Conservation (phyloP, 1,140 invertebrate species). For the Melipona quadrifasciata region DNA sequence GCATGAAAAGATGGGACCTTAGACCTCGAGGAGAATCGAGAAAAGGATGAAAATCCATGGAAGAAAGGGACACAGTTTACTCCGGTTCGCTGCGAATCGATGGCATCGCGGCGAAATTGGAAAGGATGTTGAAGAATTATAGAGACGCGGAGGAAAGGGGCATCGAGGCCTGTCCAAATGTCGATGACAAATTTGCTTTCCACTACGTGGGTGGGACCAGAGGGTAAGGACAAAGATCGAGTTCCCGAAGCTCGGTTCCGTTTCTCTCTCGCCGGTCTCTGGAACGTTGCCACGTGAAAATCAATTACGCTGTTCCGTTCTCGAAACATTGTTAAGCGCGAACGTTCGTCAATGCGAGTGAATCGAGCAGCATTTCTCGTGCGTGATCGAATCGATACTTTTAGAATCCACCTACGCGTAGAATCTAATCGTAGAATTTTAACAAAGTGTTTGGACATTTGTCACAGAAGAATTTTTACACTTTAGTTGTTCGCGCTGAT, state of each 20-base stretch:
- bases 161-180: slow-evolving; percentile 49
- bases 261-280: slow-evolving; percentile 52
- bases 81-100: slow-evolving; percentile 32
- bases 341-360: slow-evolving; percentile 8
- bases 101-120: slow-evolving; percentile 46
- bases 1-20: neutral
- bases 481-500: too few relatives aligned
- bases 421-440: too few relatives aligned
- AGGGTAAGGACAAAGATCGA: slow-evolving; percentile 33
- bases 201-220: slow-evolving; percentile 4
- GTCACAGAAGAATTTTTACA: too few relatives aligned
- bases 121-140: slow-evolving; percentile 61
- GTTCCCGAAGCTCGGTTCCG: slow-evolving; percentile 44
- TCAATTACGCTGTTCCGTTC: slow-evolving; percentile 65
- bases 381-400: neutral
- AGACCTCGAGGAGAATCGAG: neutral
- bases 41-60: neutral
- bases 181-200: slow-evolving; percentile 69
- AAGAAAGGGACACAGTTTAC: neutral
- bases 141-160: slow-evolving; percentile 42
- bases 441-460: too few relatives aligned
- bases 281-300: slow-evolving; percentile 67
- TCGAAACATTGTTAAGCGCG: slow-evolving; percentile 58
- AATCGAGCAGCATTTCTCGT: neutral
- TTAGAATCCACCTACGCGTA: too few relatives aligned